phyloP scores from a whole-genome alignment of 1,140 invertebrate genomes.

The Neodiprion virginianus region DNA sequence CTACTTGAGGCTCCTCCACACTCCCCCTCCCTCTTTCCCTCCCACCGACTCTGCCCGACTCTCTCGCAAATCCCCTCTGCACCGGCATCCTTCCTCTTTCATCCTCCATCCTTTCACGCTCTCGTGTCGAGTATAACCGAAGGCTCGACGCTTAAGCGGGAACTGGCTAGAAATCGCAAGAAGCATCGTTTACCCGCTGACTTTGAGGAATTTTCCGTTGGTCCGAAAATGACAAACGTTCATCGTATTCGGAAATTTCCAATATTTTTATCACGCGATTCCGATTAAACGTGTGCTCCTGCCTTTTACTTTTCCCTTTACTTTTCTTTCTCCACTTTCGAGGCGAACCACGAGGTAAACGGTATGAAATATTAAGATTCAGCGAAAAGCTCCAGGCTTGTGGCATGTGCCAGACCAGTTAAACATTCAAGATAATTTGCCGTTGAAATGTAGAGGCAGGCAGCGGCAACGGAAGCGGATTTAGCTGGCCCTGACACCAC shows the following conservation, averaged over 20 bases:
- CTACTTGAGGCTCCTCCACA: constrained; percentile 46
- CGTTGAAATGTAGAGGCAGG: constrained; percentile 43
- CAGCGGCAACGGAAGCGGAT: constrained; percentile 41
- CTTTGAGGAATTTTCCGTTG: not conserved
- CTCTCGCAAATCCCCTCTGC: not conserved
- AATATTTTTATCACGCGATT: too few relatives aligned
- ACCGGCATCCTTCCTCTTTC: not conserved
- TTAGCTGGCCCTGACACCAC: constrained; percentile 53
- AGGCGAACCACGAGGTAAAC: not conserved
- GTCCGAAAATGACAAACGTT: not conserved
- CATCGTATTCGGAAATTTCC: too few relatives aligned
- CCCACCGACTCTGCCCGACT: not conserved
- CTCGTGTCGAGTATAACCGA: not conserved
- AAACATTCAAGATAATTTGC: constrained; percentile 42
- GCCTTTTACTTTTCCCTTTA: not conserved
- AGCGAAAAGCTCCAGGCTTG: not conserved
- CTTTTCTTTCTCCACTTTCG: not conserved
- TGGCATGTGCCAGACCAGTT: not conserved
- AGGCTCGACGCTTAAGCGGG: too few relatives aligned
- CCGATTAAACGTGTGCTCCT: too few relatives aligned
- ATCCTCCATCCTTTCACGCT: not conserved
- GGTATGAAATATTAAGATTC: not conserved
- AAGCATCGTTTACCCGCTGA: not conserved
- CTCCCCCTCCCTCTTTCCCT: not conserved
- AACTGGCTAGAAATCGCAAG: too few relatives aligned